phyloP scores from a whole-genome alignment of 92 coral and sea anemone genomes.

The Heteractis magnifica region DNA sequence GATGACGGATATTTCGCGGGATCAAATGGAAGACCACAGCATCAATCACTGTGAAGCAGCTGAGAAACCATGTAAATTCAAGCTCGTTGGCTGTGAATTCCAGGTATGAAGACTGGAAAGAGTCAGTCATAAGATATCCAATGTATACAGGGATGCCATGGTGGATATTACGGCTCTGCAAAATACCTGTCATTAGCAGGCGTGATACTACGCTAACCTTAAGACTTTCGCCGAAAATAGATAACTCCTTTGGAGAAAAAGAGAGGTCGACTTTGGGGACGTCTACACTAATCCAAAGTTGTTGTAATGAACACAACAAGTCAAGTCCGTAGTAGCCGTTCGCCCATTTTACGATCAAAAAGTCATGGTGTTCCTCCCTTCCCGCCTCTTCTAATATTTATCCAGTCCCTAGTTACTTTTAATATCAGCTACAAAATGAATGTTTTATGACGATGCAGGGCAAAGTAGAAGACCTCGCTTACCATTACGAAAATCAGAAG shows the following conservation, averaged over 20 bases:
- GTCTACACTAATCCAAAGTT: too few relatives aligned
- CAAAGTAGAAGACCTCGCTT: conserved; percentile 42
- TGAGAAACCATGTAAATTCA: conserved; percentile 53
- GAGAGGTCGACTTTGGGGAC: too few relatives aligned
- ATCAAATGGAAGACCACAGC: conserved; percentile 51
- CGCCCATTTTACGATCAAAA: background rate
- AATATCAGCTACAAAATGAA: background rate
- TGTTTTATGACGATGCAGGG: conserved; percentile 44
- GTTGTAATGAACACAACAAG: too few relatives aligned
- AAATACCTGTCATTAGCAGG: too few relatives aligned
- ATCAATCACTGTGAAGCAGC: conserved; percentile 51
- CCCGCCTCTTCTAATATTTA: background rate
- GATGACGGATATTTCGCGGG: conserved; percentile 47
- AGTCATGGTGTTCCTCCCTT: background rate
- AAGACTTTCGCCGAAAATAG: too few relatives aligned
- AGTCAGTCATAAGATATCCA: background rate
- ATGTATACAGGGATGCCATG: background rate
- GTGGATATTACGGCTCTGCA: too few relatives aligned
- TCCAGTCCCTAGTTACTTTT: background rate
- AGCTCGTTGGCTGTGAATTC: conserved; percentile 51
- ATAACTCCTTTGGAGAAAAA: too few relatives aligned
- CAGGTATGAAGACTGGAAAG: conserved; percentile 32
- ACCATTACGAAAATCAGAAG: conserved; percentile 47
- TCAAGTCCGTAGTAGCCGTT: too few relatives aligned
- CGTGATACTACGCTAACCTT: too few relatives aligned